Conservation (phyloP, 2,888 invertebrate genomes). For the Andrena praecox region DNA sequence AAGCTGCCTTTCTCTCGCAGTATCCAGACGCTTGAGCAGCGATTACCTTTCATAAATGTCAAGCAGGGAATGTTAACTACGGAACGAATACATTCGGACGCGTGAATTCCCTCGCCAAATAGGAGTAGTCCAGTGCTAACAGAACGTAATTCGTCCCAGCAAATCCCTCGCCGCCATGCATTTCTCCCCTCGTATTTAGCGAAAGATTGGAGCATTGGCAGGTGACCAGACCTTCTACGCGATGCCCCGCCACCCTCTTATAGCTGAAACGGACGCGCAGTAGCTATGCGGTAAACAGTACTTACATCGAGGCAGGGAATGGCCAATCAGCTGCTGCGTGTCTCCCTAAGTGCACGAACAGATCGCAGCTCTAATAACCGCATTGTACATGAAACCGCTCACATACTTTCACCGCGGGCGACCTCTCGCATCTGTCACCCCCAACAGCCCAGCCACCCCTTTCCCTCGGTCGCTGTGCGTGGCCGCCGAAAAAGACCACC, state of each 20-base stretch:
- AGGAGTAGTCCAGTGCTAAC: too few relatives aligned
- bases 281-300: constrained; percentile 11
- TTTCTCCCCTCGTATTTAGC: background rate
- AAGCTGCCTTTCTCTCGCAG: constrained; percentile 12
- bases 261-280: background rate
- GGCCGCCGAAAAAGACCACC: constrained; percentile 18
- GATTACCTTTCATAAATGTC: constrained; percentile 31
- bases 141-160: background rate
- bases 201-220: background rate
- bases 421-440: constrained; percentile 55
- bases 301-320: constrained; percentile 17
- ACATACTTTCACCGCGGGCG: constrained; percentile 48
- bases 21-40: background rate
- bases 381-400: constrained; percentile 32
- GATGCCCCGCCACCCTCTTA: background rate
- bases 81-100: background rate
- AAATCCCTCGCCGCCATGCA: background rate
- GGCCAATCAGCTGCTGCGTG: constrained; percentile 19
- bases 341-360: constrained; percentile 13
- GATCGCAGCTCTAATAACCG: constrained; percentile 38
- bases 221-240: background rate
- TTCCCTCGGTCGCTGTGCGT: constrained; percentile 14
- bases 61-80: background rate
- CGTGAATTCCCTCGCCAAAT: too few relatives aligned
- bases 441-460: constrained; percentile 31